Conservation (phyloP, 2,888 invertebrate species). For the Urechis unicinctus region DNA sequence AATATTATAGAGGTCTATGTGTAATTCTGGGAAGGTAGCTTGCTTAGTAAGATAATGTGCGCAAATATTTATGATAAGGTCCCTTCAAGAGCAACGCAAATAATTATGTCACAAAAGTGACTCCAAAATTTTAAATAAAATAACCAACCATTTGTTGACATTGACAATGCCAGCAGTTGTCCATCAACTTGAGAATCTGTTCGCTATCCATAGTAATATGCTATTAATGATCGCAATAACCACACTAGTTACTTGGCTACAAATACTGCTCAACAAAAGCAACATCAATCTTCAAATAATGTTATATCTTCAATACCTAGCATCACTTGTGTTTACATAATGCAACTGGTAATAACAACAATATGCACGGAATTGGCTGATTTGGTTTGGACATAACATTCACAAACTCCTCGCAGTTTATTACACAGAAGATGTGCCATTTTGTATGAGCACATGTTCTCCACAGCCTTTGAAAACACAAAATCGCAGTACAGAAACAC, state of each 20-base stretch:
- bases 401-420: constrained; percentile 64
- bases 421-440: constrained; percentile 88
- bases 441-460: constrained; percentile 97
- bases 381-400: constrained; percentile 84
- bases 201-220: constrained; percentile 72
- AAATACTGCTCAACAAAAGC: too few species aligned
- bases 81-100: too few species aligned
- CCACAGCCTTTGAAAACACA: constrained; percentile 78
- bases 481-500: too few species aligned
- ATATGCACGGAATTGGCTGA: constrained; percentile 77
- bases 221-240: too few species aligned
- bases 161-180: constrained; percentile 91
- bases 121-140: too few species aligned
- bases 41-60: constrained; percentile 93
- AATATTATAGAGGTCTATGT: constrained; percentile 94
- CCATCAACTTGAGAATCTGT: constrained; percentile 87
- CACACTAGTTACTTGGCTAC: too few species aligned
- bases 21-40: constrained; percentile 93
- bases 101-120: neutral
- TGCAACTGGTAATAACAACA: too few species aligned
- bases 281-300: too few species aligned
- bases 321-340: too few species aligned
- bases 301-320: too few species aligned
- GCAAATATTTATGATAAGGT: too few species aligned
- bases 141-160: constrained; percentile 87